Percentiles rank a stretch among this genome's conserved stretches.
These are phyloP conservation scores for Ganaspis sp. DNA, from an alignment of 1,140 invertebrate genomes.

Conservation along the genomic window DNA sequence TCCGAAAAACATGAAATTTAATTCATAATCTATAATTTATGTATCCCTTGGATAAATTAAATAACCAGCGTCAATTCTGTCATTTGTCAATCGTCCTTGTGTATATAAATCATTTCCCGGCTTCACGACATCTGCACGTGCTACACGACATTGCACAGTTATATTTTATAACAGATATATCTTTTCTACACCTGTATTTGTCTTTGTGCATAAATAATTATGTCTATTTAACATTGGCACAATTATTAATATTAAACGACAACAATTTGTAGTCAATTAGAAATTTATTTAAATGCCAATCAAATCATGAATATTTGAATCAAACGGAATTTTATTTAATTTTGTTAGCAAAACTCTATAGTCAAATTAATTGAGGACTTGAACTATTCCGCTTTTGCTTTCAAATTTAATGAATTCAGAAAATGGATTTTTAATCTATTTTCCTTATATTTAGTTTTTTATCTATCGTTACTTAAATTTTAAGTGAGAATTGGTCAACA, in stretches of 20 bases:
- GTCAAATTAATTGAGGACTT: too few relatives aligned
- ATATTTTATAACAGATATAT: neutral
- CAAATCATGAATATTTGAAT: constrained; percentile 32
- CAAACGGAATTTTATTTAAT: too few relatives aligned
- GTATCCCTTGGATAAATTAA: neutral
- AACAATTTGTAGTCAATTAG: constrained; percentile 34
- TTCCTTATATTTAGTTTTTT: too few relatives aligned
- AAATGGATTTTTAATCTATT: too few relatives aligned
- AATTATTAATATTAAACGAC: constrained; percentile 43
- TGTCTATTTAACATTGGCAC: constrained; percentile 3
- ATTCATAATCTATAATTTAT: neutral
- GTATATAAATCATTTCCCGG: constrained; percentile 42
- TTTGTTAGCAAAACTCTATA: too few relatives aligned
- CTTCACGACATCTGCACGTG: constrained; percentile 41
- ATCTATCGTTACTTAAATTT: too few relatives aligned
- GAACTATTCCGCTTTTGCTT: too few relatives aligned
- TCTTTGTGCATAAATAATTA: neutral
- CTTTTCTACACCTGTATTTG: constrained; percentile 42
- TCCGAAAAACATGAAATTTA: neutral
- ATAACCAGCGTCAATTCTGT: constrained; percentile 21
- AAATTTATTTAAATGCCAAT: constrained; percentile 36
- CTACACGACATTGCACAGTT: constrained; percentile 39
- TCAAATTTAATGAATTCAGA: too few relatives aligned
- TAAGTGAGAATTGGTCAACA: too few relatives aligned
- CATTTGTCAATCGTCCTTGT: constrained; percentile 37